Conservation (phyloP, 2,797 vertebrate genomes). For the Argentina silus region DNA sequence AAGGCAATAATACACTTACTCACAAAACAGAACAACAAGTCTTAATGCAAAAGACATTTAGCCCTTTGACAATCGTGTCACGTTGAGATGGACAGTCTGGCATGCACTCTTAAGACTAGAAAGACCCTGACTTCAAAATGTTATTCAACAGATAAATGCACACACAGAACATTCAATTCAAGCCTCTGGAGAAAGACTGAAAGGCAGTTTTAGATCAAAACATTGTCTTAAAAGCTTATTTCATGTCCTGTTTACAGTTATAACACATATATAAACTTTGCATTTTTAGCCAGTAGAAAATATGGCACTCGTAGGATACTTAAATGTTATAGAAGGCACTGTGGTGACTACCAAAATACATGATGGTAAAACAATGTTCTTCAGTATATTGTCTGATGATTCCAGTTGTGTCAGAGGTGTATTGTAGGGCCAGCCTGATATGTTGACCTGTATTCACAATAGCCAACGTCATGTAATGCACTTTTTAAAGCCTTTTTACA, state of each 20-base stretch:
- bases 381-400: conserved; percentile 56
- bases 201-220: conserved; percentile 75
- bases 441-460: conserved; percentile 33
- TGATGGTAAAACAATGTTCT: conserved; percentile 36
- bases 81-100: conserved; percentile 68
- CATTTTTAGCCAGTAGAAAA: conserved; percentile 47
- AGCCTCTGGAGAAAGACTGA: conserved; percentile 51
- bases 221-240: conserved; percentile 75
- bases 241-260: conserved; percentile 54
- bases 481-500: conserved; percentile 38
- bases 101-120: conserved; percentile 70
- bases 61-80: conserved; percentile 83
- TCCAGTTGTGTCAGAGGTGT: conserved; percentile 70
- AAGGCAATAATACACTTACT: conserved; percentile 73
- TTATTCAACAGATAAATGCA: conserved; percentile 49
- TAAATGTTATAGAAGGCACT: conserved; percentile 53
- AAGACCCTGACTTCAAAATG: conserved; percentile 68
- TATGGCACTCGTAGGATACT: conserved; percentile 56
- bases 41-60: conserved; percentile 79
- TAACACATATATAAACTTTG: conserved; percentile 42
- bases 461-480: conserved; percentile 43
- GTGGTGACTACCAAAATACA: conserved; percentile 51
- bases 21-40: conserved; percentile 67
- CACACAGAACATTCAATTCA: conserved; percentile 64
- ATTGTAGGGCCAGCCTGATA: conserved; percentile 64